Evolutionary conservation across 2,113 vertebrate genomes (phyloP), one percentile per base, ranked within the genome.

Genomic region (Pterocles orientalis): DNA sequence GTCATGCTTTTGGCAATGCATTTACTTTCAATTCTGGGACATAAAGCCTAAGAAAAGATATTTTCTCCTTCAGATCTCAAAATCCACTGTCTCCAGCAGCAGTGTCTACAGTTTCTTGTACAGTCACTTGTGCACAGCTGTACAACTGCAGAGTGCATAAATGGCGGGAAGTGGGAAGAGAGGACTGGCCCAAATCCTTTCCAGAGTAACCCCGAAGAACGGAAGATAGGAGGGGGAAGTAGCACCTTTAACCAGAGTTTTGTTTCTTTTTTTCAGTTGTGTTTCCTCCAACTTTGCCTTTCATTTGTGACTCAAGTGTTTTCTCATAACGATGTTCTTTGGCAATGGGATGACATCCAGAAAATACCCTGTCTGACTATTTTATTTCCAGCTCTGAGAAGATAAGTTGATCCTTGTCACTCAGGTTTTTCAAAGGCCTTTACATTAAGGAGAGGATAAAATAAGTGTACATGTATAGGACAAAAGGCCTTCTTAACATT

Each of bases 381-480:
- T 45, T 61, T 54, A n/a, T 75, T 84, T 57, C 10, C 8, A 31
- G 1, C 12, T 68, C 43, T 60, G 20, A 82, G 43, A 33, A 58
- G 18, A 10, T 9, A 29, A 62, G 6, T 7, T 53, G 7, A 34
- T 53, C 6, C 2, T 58, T 3, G 5, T 60, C 45, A 65, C 5
- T 34, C n/a, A 48, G 1, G 2, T 47, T 89, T 10, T 86, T 75
- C 53, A n/a, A 64, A 72, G 68, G 6, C 5, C 20, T 64, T 82
- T 72, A 26, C 12, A 20, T 66, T 71, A 85, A 82, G 15, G 14
- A 62, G 17, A 81, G 2, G 10, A n/a, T 41, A 39, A 61, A 60
- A 70, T 0, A 56, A 4, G 4, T 13, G 6, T 45, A 47, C 0
- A 7, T 6, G 2, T 36, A 34, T 2, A 5, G 6, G 41, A 70